These are phyloP conservation scores for Himalopsyche tibetana DNA, from an alignment of 2,888 invertebrate species.

Conservation along the genomic window DNA sequence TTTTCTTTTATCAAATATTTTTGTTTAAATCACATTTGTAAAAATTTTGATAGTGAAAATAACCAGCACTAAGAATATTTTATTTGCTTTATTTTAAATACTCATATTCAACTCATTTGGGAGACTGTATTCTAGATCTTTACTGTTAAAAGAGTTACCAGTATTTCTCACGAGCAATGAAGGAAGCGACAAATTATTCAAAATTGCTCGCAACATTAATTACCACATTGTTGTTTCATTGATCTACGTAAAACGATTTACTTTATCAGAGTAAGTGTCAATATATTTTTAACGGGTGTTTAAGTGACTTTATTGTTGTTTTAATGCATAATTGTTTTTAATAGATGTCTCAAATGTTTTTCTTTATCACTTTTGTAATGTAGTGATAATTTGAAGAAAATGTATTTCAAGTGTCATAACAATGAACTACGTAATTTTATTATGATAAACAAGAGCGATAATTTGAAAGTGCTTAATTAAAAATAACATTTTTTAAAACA, in stretches of 20 bases:
- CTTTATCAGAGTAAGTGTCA: conserved; percentile 4
- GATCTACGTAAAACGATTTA: not conserved
- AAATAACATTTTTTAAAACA: too few relatives aligned
- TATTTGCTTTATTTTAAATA: too few relatives aligned
- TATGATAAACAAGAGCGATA: too few relatives aligned
- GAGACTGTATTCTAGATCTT: too few relatives aligned
- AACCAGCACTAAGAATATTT: too few relatives aligned
- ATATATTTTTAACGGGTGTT: conserved; percentile 1
- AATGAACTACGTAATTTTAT: not conserved
- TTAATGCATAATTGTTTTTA: conserved; percentile 6
- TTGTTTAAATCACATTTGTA: too few relatives aligned
- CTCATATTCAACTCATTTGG: too few relatives aligned
- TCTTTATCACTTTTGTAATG: conserved; percentile 3
- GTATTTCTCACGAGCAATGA: too few relatives aligned
- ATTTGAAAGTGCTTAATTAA: too few relatives aligned
- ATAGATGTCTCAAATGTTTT: conserved; percentile 1
- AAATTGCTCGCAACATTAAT: not conserved
- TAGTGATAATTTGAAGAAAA: conserved; percentile 6
- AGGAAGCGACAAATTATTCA: not conserved
- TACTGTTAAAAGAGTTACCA: too few relatives aligned
- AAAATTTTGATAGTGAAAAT: too few relatives aligned
- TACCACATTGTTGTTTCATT: not conserved
- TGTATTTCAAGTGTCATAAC: not conserved
- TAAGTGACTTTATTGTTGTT: not conserved
- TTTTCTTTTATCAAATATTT: too few relatives aligned